Evolutionary conservation across 2,797 vertebrate genomes (phyloP), one percentile per base, ranked within the genome.

Genomic region (Hafferia zeledoni): DNA sequence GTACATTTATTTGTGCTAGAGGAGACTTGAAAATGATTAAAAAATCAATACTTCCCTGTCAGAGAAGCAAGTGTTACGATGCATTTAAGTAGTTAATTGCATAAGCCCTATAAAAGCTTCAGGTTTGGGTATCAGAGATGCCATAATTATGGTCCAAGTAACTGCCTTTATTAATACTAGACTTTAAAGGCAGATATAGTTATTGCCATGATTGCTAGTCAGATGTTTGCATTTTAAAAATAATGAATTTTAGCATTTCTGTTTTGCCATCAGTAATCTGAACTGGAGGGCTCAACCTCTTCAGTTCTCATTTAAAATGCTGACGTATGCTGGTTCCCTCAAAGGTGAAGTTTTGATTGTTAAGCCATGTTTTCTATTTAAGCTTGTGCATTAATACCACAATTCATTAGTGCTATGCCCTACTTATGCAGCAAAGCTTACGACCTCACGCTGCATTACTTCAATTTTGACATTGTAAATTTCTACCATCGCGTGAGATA

Each of bases 1-100:
- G 98, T 98, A 98, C 99, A 99, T 99, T 98, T 99, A 99, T 99
- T 99, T 99, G 98, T 99, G 98, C 98, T 98, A 97, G 98, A 98
- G 98, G 98, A 99, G 98, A 98, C 98, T 98, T 98, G 98, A 98
- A 99, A 99, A 99, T 99, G 99, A 99, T 99, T 99, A 98, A 98
- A 98, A 99, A 99, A 99, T 99, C 99, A 99, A 99, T 99, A 99
- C 97, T 98, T 99, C 97, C 98, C 98, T 99, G 98, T 99, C 99
- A 98, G 96, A 97, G 98, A 98, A 98, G 98, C 97, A 97, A 98
- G 98, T 97, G 98, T 98, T 98, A 98, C 98, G 97, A 98, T 98
- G 97, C 97, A 97, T 98, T 97, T 98, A 98, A 98, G 98, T 97
- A 98, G 97, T 97, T 98, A 98, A 98, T 98, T 98, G 98, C 96